A percentile compares a stretch with the other conserved stretches of the same genome.
phyloP scores from a whole-genome alignment of 1,140 invertebrate species.

The Bombus ignitus region DNA sequence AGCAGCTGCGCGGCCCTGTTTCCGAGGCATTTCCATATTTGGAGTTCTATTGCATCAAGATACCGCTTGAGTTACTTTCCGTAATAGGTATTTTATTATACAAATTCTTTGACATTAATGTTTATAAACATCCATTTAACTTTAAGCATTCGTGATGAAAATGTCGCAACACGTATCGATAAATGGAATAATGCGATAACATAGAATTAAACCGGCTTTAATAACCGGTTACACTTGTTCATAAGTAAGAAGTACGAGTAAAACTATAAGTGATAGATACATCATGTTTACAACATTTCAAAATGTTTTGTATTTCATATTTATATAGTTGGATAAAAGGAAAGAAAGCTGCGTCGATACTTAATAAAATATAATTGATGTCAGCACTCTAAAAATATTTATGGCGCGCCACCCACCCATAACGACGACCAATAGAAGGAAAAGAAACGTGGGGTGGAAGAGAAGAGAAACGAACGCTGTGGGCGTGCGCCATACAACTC shows the following conservation, averaged over 20 bases:
- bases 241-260: too few species aligned
- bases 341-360: background rate
- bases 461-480: background rate
- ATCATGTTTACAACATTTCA: too few species aligned
- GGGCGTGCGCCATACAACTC: background rate
- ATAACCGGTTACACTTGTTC: too few species aligned
- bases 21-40: background rate
- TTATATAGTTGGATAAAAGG: background rate
- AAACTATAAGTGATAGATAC: too few species aligned
- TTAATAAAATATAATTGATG: background rate
- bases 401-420: background rate
- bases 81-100: too few species aligned
- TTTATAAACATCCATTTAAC: too few species aligned
- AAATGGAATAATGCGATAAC: too few species aligned
- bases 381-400: background rate
- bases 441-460: background rate
- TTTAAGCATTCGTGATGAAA: too few species aligned
- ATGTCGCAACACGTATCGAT: too few species aligned
- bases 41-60: background rate
- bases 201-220: too few species aligned
- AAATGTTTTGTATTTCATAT: too few species aligned
- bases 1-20: background rate
- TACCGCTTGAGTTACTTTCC: background rate
- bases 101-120: too few species aligned
- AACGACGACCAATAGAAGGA: background rate